phyloP scores from a whole-genome alignment of 2,888 invertebrate species.

The Dicranocentrus wangi region DNA sequence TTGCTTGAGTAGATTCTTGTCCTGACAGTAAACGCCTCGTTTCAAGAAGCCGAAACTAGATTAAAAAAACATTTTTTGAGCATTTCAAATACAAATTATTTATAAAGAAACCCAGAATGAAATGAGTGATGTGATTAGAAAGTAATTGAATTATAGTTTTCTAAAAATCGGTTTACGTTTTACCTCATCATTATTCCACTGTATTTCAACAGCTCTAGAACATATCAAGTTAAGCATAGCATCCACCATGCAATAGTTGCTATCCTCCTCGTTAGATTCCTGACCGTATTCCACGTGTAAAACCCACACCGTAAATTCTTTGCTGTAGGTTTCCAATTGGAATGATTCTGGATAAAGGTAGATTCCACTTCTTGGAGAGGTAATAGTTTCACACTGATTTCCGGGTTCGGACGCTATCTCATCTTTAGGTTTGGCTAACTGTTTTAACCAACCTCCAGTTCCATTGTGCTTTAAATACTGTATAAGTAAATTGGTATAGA shows the following conservation, averaged over 20 bases:
- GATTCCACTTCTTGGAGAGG: not conserved
- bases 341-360: conserved; percentile 10
- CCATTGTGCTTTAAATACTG: not conserved
- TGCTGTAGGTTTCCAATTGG: not conserved
- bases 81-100: no score
- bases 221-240: not conserved
- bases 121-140: no score
- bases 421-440: not conserved
- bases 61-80: no score
- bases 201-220: not conserved
- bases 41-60: no score
- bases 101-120: no score
- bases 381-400: not conserved
- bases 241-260: not conserved
- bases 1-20: no score
- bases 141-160: no score
- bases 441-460: not conserved
- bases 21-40: no score
- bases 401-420: no score
- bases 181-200: no score
- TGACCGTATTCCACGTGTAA: not conserved
- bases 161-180: no score
- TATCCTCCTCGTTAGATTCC: no score
- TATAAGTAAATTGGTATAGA: conserved; percentile 14
- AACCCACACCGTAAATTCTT: not conserved